Percentiles rank a stretch among this genome's conserved stretches.
These are phyloP conservation scores for Dendrolimus houi DNA, from an alignment of 2,888 invertebrate genomes.

Conservation along the genomic window DNA sequence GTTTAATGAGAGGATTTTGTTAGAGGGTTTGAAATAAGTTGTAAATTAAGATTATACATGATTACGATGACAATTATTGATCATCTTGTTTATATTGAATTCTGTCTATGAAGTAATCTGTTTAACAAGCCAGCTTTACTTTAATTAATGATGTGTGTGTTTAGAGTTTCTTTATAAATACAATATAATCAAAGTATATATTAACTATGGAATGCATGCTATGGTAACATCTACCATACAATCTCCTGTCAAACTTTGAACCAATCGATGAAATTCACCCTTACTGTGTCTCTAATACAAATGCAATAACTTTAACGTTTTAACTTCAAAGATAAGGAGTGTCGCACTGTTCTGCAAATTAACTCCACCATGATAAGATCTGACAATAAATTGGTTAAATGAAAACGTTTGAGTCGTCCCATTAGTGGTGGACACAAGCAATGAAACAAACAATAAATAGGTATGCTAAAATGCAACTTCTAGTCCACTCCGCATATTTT, in stretches of 20 bases:
- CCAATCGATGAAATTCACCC: no score
- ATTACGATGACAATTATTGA: not conserved
- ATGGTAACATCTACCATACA: no score
- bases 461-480: slow-evolving; percentile 39
- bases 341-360: not conserved
- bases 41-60: not conserved
- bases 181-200: no score
- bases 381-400: not conserved
- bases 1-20: not conserved
- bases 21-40: not conserved
- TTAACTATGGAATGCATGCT: no score
- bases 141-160: no score
- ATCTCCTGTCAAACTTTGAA: no score
- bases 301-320: not conserved
- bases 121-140: not conserved
- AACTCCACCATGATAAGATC: not conserved
- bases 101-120: not conserved
- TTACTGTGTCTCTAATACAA: not conserved
- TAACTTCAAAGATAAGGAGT: no score
- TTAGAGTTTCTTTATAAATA: no score
- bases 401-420: slow-evolving; percentile 11
- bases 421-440: slow-evolving; percentile 29
- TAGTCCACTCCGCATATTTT: not conserved
- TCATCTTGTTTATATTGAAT: not conserved
- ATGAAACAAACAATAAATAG: slow-evolving; percentile 39